Percentiles rank a stretch among this genome's conserved stretches.
Conservation (phyloP, 2,888 invertebrate genomes). For the Adelognathus sp. region DNA sequence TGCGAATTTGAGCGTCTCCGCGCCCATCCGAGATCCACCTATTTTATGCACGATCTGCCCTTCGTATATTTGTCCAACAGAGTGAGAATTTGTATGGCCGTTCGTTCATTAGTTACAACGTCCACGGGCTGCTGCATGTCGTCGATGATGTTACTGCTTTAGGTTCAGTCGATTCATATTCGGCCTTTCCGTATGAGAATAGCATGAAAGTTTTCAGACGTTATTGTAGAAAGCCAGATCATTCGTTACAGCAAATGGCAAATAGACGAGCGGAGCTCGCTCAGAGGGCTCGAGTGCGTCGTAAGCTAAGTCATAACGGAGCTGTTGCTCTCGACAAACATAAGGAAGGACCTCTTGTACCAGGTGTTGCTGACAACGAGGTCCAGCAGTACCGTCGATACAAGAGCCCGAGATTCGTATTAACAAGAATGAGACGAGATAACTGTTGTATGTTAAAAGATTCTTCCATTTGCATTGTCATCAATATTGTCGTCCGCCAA, state of each 20-base stretch:
- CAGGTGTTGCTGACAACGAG: neutral
- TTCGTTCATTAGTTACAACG: neutral
- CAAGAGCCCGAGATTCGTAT: neutral
- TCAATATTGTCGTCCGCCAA: neutral
- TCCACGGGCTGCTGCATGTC: neutral
- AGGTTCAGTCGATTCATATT: neutral
- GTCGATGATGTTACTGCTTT: neutral
- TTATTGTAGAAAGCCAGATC: neutral
- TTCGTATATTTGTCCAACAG: neutral
- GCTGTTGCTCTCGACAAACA: neutral
- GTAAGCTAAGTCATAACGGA: neutral
- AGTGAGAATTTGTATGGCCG: neutral
- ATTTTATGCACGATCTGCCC: neutral
- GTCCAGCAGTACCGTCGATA: neutral
- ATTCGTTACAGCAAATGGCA: neutral
- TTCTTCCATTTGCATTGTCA: neutral
- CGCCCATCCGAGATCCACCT: neutral
- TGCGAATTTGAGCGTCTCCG: neutral
- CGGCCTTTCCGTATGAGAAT: slow-evolving; percentile 12
- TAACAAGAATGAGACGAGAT: neutral
- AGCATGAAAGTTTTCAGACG: neutral
- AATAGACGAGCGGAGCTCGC: neutral
- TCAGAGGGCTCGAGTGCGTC: neutral
- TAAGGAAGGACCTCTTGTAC: neutral
- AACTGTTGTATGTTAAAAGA: slow-evolving; percentile 2